These are phyloP conservation scores for Incurvaria masculella DNA, from an alignment of 2,888 invertebrate genomes.

Conservation along the genomic window DNA sequence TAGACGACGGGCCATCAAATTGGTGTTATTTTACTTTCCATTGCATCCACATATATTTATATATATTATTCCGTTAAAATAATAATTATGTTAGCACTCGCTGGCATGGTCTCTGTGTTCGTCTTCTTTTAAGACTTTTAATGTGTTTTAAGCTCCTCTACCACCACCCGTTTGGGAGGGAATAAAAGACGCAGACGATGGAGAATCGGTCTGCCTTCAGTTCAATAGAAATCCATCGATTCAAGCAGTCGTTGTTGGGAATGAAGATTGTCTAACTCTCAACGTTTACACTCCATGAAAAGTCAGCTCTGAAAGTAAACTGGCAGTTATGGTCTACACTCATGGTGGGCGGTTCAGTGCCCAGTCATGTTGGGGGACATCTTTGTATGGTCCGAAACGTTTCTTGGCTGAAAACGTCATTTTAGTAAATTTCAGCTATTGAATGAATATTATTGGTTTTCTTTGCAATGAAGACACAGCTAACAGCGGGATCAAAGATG, in stretches of 20 bases:
- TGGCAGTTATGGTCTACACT: conserved; percentile 33
- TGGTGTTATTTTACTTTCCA: too few species aligned
- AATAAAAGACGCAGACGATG: neutral
- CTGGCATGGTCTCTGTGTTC: too few species aligned
- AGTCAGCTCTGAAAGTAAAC: neutral
- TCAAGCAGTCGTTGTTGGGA: conserved; percentile 19
- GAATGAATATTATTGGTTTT: conserved; percentile 17
- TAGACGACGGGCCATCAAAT: too few species aligned
- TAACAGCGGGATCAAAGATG: conserved; percentile 14
- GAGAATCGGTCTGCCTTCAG: neutral
- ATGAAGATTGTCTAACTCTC: conserved; percentile 41
- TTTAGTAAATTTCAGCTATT: conserved; percentile 3
- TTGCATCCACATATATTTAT: too few species aligned
- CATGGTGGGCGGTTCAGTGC: conserved; percentile 42
- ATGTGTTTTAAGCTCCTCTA: neutral
- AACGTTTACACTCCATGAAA: conserved; percentile 37
- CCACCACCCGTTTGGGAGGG: neutral
- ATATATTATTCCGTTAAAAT: too few species aligned
- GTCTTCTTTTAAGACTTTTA: too few species aligned
- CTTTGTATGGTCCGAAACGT: conserved; percentile 18
- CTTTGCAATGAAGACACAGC: conserved; percentile 12
- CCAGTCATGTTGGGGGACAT: conserved; percentile 16
- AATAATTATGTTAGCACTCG: too few species aligned
- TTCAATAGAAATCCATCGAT: too few species aligned
- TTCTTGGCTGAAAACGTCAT: neutral